Conservation (phyloP, 2,888 invertebrate genomes). For the Orthosia incerta region DNA sequence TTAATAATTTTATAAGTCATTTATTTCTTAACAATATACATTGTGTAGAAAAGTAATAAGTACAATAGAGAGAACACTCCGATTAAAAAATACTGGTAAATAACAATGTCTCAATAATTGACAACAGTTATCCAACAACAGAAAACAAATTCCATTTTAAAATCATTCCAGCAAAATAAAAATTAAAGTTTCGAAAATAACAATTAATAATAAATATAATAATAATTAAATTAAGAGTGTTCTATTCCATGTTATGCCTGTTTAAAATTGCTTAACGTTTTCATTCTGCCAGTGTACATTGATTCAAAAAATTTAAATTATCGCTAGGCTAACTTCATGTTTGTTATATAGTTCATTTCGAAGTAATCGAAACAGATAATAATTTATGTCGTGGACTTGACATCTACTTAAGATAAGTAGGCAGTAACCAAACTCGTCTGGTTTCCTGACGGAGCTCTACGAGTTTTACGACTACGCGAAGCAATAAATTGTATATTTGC, state of each 20-base stretch:
- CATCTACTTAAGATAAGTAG: conserved; percentile 47
- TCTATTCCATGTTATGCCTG: not conserved
- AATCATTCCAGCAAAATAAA: too few species aligned
- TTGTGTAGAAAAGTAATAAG: too few species aligned
- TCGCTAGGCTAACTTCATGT: conserved; percentile 11
- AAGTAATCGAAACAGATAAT: conserved; percentile 42
- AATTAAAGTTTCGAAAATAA: too few species aligned
- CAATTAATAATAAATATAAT: too few species aligned
- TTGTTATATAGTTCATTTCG: conserved; percentile 19
- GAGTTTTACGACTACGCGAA: conserved; percentile 14
- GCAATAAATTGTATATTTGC: conserved; percentile 11
- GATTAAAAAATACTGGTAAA: too few species aligned
- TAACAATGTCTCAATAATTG: too few species aligned
- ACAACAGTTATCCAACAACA: too few species aligned
- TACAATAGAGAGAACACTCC: too few species aligned
- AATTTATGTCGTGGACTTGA: conserved; percentile 52
- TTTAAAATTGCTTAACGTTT: not conserved
- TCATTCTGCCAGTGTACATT: not conserved
- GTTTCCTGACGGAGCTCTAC: conserved; percentile 45
- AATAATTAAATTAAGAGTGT: not conserved
- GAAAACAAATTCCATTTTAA: too few species aligned
- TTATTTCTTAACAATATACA: too few species aligned
- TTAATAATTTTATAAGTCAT: not conserved
- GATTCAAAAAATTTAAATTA: conserved; percentile 13
- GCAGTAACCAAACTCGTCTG: conserved; percentile 35